phyloP scores from a whole-genome alignment of 2,888 invertebrate species.

The Lithophane socia region DNA sequence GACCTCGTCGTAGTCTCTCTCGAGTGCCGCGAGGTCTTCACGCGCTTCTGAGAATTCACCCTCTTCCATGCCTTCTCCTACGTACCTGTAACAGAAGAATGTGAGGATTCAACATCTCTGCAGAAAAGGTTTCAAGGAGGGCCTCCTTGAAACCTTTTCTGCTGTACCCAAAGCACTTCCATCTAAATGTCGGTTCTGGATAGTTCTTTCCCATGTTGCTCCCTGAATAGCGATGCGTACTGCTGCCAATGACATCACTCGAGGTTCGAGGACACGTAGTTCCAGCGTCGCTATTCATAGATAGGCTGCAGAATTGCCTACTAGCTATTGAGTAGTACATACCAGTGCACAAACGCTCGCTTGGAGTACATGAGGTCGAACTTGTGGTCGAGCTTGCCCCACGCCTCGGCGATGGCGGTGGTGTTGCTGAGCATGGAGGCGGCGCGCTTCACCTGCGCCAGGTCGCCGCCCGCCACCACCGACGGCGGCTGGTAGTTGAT shows the following conservation, averaged over 20 bases:
- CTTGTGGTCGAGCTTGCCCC: constrained; percentile 97
- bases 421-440: constrained; percentile 98
- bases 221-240: too few relatives aligned
- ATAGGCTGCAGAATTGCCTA: neutral
- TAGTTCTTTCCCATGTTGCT: neutral
- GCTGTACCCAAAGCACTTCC: neutral
- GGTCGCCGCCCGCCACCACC: constrained; percentile 93
- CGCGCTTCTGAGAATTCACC: constrained; percentile 96
- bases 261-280: neutral
- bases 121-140: neutral
- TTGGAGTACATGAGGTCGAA: constrained; percentile 98
- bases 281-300: neutral
- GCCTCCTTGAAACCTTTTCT: too few relatives aligned
- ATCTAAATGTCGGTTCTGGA: neutral
- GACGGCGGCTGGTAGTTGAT: constrained; percentile 96
- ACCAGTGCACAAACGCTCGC: constrained; percentile 99
- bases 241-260: neutral
- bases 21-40: constrained; percentile 94
- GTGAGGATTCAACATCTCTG: neutral
- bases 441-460: constrained; percentile 95
- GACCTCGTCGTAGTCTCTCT: constrained; percentile 94
- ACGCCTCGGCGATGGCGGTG: constrained; percentile 97
- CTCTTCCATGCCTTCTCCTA: constrained; percentile 95
- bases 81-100: constrained; percentile 90
- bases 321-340: constrained; percentile 76